Evolutionary conservation across 1,140 invertebrate genomes (phyloP).

Genomic region (Aradophagus sp.): DNA sequence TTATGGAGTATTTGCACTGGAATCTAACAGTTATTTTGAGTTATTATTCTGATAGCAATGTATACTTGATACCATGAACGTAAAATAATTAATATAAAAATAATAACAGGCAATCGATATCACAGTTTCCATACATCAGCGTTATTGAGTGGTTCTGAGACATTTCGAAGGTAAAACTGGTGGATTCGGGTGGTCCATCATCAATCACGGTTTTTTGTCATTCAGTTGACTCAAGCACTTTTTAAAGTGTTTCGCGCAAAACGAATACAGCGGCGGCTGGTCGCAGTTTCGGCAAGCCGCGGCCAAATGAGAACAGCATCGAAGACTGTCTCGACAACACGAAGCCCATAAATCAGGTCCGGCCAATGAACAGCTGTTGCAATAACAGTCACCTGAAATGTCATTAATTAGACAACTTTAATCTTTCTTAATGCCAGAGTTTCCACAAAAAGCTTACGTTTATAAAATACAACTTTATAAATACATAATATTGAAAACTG

Average conservation of each 20-base stretch:
- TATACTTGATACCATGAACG: no score
- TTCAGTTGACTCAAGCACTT: slow-evolving; percentile 66
- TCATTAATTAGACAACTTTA: neutral
- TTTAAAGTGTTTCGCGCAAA: slow-evolving; percentile 73
- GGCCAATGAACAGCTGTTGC: slow-evolving; percentile 69
- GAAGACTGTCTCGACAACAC: slow-evolving; percentile 69
- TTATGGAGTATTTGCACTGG: no score
- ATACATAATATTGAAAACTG: no score
- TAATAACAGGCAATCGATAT: slow-evolving; percentile 24
- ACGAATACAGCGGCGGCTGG: slow-evolving; percentile 66
- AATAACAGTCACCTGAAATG: slow-evolving; percentile 72
- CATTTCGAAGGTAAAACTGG: no score
- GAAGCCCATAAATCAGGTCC: slow-evolving; percentile 72
- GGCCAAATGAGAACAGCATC: slow-evolving; percentile 72
- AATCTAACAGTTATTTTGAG: no score
- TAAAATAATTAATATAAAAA: slow-evolving; percentile 12
- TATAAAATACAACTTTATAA: no score
- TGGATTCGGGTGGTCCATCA: no score
- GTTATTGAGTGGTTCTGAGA: no score
- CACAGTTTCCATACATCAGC: slow-evolving; percentile 41
- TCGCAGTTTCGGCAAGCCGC: slow-evolving; percentile 73
- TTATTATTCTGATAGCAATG: no score
- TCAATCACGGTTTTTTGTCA: no score
- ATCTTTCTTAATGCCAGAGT: no score
- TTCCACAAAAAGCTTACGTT: no score